A percentile compares a stretch with the other conserved stretches of the same genome.
phyloP scores from a whole-genome alignment of 2,113 vertebrate species.

The Galemys pyrenaicus region DNA sequence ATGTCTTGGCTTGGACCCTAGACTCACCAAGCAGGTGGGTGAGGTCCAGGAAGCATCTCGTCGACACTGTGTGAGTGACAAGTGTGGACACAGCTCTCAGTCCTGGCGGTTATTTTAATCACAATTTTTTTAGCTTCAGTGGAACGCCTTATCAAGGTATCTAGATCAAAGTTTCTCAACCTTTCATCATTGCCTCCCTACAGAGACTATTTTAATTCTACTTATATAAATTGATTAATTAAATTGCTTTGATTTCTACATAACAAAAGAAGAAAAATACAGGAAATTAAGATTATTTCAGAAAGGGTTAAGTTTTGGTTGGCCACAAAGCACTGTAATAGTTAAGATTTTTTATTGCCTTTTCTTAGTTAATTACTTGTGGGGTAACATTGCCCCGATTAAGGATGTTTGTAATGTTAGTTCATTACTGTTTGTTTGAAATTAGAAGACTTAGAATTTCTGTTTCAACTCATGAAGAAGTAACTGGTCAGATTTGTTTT shows the following conservation, averaged over 20 bases:
- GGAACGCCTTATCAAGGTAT: neutral
- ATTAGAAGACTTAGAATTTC: neutral
- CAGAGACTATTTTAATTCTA: neutral
- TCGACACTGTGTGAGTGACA: neutral
- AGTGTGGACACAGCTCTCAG: neutral
- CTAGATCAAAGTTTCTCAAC: neutral
- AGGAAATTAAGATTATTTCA: neutral
- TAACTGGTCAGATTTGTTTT: neutral
- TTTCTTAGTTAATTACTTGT: neutral
- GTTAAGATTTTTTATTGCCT: neutral
- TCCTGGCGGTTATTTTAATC: neutral
- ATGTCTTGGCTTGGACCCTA: neutral
- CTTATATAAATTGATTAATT: neutral
- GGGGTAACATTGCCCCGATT: neutral
- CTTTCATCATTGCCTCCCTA: neutral
- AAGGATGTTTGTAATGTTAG: neutral
- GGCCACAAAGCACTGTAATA: neutral
- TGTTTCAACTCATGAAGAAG: neutral
- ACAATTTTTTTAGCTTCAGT: neutral
- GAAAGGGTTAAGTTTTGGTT: neutral
- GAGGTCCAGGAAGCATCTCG: neutral
- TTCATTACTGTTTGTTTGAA: neutral
- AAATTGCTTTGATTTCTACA: neutral
- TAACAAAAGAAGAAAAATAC: neutral
- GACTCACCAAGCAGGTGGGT: neutral